phyloP scores from a whole-genome alignment of 2,113 vertebrate genomes.

The Syrrhaptes paradoxus region DNA sequence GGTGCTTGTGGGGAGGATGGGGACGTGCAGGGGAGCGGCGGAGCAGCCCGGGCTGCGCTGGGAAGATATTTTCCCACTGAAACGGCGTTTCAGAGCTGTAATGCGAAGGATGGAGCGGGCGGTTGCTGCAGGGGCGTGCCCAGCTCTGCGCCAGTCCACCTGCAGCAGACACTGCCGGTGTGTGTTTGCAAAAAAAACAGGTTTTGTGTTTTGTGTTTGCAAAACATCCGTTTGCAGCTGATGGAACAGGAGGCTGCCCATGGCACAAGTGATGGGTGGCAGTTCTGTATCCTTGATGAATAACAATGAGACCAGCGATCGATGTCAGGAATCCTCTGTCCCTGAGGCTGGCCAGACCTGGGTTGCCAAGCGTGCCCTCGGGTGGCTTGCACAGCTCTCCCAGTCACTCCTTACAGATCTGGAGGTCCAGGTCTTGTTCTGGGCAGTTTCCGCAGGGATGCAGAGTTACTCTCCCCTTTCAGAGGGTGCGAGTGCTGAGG shows the following conservation, averaged over 20 bases:
- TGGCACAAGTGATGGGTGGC: background rate
- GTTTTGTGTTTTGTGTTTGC: too few species aligned
- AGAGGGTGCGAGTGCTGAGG: background rate
- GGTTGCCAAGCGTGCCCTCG: background rate
- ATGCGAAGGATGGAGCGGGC: background rate
- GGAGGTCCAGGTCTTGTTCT: background rate
- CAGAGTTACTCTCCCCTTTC: background rate
- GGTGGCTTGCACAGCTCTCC: background rate
- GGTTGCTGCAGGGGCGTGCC: background rate
- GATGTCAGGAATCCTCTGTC: background rate
- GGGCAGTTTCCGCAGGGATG: background rate
- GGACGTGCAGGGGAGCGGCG: background rate
- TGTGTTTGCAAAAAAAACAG: too few species aligned
- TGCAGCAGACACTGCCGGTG: background rate
- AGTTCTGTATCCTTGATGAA: background rate
- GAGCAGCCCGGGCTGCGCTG: background rate
- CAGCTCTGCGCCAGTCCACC: background rate
- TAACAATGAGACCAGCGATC: rapidly evolving
- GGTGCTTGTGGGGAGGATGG: background rate
- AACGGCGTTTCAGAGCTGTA: background rate
- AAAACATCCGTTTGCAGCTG: background rate
- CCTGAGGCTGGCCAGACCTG: background rate
- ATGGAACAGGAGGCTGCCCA: background rate
- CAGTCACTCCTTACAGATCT: background rate
- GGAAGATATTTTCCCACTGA: background rate